These are phyloP conservation scores for Chydorus sphaericus DNA, from an alignment of 2,888 invertebrate species.

Conservation along the genomic window DNA sequence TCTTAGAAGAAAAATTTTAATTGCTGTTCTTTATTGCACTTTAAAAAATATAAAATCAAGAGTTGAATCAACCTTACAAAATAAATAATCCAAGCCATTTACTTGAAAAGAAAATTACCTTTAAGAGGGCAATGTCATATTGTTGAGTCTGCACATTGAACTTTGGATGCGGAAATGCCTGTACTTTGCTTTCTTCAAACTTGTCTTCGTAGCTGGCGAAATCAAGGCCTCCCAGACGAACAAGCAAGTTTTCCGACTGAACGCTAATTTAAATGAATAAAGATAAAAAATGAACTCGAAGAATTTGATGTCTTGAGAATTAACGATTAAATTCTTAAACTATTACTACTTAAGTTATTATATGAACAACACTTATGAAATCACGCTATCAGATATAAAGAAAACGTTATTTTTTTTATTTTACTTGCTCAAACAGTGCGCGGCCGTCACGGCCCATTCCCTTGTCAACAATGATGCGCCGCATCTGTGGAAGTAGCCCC, in stretches of 20 bases:
- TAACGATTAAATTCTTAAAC: too few species aligned
- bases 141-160: constrained; percentile 85
- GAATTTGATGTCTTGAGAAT: too few species aligned
- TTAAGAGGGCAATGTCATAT: constrained; percentile 71
- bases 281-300: too few species aligned
- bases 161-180: constrained; percentile 74
- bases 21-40: too few species aligned
- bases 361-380: not conserved
- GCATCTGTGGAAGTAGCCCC: constrained; percentile 61
- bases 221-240: constrained; percentile 79
- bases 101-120: too few species aligned
- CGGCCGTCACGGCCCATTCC: constrained; percentile 90
- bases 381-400: too few species aligned
- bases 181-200: constrained; percentile 72
- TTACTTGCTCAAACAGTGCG: constrained; percentile 87
- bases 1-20: too few species aligned
- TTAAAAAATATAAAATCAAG: too few species aligned
- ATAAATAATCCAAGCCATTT: too few species aligned
- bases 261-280: constrained; percentile 41
- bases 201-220: constrained; percentile 74
- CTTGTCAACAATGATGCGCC: constrained; percentile 82
- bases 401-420: too few species aligned
- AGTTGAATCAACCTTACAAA: too few species aligned
- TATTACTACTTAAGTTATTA: too few species aligned
- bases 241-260: constrained; percentile 70